phyloP scores from a whole-genome alignment of 2,113 vertebrate genomes.

The Carassius carassius region DNA sequence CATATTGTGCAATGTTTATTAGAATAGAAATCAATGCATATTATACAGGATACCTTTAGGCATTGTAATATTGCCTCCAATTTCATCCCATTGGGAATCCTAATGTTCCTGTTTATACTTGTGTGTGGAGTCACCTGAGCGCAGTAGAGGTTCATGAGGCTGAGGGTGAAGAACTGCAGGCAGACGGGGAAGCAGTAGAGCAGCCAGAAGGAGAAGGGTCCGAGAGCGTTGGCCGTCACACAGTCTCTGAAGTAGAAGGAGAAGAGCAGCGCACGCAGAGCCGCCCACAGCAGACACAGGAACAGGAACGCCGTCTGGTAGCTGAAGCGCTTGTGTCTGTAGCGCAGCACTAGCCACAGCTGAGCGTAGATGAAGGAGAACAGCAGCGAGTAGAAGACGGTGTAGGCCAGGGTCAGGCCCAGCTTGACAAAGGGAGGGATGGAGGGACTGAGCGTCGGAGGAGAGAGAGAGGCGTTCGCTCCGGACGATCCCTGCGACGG shows the following conservation, averaged over 20 bases:
- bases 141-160: conserved; percentile 97
- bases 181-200: conserved; percentile 97
- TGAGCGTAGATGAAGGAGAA: conserved; percentile 92
- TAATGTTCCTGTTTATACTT: too few relatives aligned
- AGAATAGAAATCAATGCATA: too few relatives aligned
- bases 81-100: too few relatives aligned
- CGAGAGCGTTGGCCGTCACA: conserved; percentile 86
- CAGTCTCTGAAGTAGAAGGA: conserved; percentile 97
- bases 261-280: conserved; percentile 92
- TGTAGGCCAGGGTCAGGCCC: conserved; percentile 92
- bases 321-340: conserved; percentile 94
- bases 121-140: conserved; percentile 78
- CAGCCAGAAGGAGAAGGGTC: conserved; percentile 94
- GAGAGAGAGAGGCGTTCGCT: conserved; percentile 77
- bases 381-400: conserved; percentile 90
- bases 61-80: too few relatives aligned
- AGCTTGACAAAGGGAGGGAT: conserved; percentile 85
- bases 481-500: conserved; percentile 50
- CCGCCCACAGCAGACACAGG: conserved; percentile 96
- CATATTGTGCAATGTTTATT: too few relatives aligned
- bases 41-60: too few relatives aligned
- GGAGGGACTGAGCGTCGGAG: conserved; percentile 76
- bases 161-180: conserved; percentile 97
- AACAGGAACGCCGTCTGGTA: conserved; percentile 97
- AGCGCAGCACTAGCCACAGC: conserved; percentile 93